These are phyloP conservation scores for Conistra vaccinii DNA, from an alignment of 2,888 invertebrate genomes.

Conservation along the genomic window DNA sequence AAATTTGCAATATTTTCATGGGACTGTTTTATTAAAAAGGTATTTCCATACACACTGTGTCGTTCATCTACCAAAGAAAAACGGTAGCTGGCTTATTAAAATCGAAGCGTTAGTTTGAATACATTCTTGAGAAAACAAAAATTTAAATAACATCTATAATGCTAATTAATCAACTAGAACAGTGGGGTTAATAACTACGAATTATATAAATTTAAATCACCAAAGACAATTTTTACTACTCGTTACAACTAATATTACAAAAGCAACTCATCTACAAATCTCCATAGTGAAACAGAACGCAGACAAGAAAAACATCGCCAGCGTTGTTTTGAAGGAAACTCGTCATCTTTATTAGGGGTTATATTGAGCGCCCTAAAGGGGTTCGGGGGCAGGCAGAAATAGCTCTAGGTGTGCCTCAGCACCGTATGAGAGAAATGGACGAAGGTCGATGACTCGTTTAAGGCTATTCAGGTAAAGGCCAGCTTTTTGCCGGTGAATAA, in stretches of 20 bases:
- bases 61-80: not conserved
- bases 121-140: not conserved
- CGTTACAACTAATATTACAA: slow-evolving; percentile 37
- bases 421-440: slow-evolving; percentile 31
- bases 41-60: slow-evolving; percentile 36
- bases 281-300: slow-evolving; percentile 28
- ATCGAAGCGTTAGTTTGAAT: not conserved
- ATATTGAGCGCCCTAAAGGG: slow-evolving; percentile 70
- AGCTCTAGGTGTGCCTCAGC: slow-evolving; percentile 52
- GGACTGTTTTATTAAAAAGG: slow-evolving; percentile 38
- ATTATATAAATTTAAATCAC: not conserved
- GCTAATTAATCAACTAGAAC: not conserved
- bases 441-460: slow-evolving; percentile 52
- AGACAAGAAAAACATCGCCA: slow-evolving; percentile 70
- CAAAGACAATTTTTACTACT: not conserved
- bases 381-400: slow-evolving; percentile 52
- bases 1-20: slow-evolving; percentile 45
- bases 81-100: not conserved
- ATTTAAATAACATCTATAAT: not conserved
- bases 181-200: not conserved
- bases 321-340: slow-evolving; percentile 74
- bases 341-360: slow-evolving; percentile 75
- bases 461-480: slow-evolving; percentile 43
- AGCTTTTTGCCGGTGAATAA: slow-evolving; percentile 46
- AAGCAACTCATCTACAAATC: slow-evolving; percentile 34